Conservation (phyloP, 2,113 vertebrate species). For the Okapia johnstoni region DNA sequence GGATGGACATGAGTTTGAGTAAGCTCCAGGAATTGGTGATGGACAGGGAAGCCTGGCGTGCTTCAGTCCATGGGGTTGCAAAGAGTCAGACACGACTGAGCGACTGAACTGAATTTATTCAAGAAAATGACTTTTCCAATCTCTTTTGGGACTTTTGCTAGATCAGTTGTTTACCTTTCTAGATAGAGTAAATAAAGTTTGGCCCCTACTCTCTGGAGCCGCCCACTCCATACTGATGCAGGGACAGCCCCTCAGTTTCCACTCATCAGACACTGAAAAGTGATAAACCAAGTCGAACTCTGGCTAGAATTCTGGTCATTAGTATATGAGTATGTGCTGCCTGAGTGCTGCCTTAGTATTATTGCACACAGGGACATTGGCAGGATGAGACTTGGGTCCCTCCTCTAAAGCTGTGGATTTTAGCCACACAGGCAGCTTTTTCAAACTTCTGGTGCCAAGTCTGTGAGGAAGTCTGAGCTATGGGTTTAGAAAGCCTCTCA, state of each 20-base stretch:
- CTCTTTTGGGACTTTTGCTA: background rate
- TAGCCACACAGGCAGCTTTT: background rate
- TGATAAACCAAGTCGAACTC: background rate
- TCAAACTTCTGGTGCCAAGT: background rate
- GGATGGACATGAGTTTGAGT: background rate
- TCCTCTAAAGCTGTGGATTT: background rate
- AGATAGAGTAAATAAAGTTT: background rate
- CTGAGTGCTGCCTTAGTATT: background rate
- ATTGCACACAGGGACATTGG: background rate
- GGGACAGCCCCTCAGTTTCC: background rate
- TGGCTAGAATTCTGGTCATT: background rate
- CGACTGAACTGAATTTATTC: background rate
- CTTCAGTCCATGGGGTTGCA: background rate
- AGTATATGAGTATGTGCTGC: accelerated
- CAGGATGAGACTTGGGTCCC: background rate
- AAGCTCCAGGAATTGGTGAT: background rate
- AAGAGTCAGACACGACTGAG: background rate
- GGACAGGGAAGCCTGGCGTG: background rate
- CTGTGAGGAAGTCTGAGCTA: background rate
- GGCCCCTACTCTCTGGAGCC: background rate
- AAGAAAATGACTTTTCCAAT: background rate
- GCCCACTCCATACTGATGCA: background rate
- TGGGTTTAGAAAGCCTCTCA: background rate
- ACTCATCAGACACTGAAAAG: background rate
- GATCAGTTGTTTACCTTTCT: background rate